Percentiles rank a stretch among this genome's conserved stretches.
These are phyloP conservation scores for Rhadinocentrus ornatus DNA, from an alignment of 2,797 vertebrate species.

Conservation along the genomic window DNA sequence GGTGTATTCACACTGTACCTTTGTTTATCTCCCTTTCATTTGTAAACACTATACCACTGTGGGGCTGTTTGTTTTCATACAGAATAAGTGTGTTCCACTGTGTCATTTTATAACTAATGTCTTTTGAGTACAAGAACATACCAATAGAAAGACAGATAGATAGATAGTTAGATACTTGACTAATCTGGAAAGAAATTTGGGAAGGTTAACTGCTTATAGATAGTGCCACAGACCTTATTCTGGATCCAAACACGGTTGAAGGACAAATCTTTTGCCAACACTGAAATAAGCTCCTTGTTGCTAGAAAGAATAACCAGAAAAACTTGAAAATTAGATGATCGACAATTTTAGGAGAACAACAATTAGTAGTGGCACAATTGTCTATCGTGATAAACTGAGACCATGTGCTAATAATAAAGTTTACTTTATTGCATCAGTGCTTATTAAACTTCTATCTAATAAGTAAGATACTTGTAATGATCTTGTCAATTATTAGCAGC, in stretches of 20 bases:
- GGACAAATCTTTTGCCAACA: slow-evolving; percentile 22
- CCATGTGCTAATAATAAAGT: background rate
- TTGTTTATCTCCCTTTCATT: slow-evolving; percentile 37
- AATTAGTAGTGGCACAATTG: background rate
- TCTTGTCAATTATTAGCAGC: background rate
- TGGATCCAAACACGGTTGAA: background rate
- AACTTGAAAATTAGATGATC: background rate
- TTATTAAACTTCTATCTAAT: background rate
- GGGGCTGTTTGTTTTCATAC: slow-evolving; percentile 11
- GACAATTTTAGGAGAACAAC: background rate
- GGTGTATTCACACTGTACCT: slow-evolving; percentile 13
- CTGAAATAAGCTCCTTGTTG: slow-evolving; percentile 39
- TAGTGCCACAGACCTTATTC: background rate
- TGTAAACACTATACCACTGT: slow-evolving; percentile 30
- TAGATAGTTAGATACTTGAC: background rate
- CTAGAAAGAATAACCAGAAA: background rate
- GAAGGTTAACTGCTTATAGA: slow-evolving; percentile 10
- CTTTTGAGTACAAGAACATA: slow-evolving; percentile 7
- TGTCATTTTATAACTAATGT: slow-evolving; percentile 7
- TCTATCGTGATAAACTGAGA: no score
- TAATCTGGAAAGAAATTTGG: no score
- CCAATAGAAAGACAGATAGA: background rate
- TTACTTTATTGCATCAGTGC: background rate
- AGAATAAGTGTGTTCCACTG: slow-evolving; percentile 1
- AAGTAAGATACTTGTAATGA: background rate